Base-by-base conservation (phyloP, 1,140 invertebrate species). In the Sesamia nonagrioides region DNA sequence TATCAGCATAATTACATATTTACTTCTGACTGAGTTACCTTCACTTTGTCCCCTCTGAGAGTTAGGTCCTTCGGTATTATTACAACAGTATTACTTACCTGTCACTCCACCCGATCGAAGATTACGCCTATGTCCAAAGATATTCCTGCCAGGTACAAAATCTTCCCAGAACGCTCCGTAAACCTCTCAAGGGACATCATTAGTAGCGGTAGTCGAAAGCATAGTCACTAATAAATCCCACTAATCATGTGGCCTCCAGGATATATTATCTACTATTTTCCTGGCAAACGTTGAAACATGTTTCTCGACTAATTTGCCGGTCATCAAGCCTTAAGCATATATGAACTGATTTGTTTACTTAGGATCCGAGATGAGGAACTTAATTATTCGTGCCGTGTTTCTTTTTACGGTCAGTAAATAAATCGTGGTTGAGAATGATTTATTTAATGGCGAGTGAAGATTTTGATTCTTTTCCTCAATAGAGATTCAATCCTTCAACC, bases 331-430 rank as follows among this genome's bases (percentile, higher is more conserved):
- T 45, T 42, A 66, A 42, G 37, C 61, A 48, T 48, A 69, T 50
- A 50, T 33, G 18, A 11, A 74, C 54, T 74, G 71, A 74, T 74
- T 58, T 74, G 54, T 58, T 74, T 18, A 74, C 54, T 74, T 74
- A 74, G 71, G 71, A 74, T 18, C 21, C 37, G 8, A 58, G 54
- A 74, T 45, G 71, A 74, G 71, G 35, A 74, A 58, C 71, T 74
- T 74, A 74, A 74, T 74, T 60, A 74, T 74, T 58, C 54, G 37
- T 27, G 7, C 27, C 68, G 6, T 74, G 54, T 60, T 74, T 74
- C 54, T 58, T 58, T 74, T 58, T 58, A 60, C 9, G 37, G 50
- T 6, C 2, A 8, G 71, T 74, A 74, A 74, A 74, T 74, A 60
- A 74, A 74, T 74, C 71, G 60, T 9, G 45, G 37, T n/a, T 27